These are phyloP conservation scores for Potorous gilbertii DNA, from an alignment of 2,797 vertebrate species.

Conservation along the genomic window DNA sequence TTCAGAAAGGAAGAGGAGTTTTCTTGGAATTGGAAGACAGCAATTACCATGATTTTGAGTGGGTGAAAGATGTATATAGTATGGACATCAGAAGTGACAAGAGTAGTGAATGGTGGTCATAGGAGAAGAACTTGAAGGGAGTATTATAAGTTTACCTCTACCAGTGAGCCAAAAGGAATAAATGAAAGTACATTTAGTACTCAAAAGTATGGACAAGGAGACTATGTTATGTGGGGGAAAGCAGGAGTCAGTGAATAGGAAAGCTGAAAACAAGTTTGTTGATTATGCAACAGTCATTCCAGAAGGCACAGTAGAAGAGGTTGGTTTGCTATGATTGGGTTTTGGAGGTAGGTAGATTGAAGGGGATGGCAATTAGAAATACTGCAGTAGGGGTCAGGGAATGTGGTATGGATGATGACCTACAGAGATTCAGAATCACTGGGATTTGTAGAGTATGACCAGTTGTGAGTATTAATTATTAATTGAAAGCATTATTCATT, in stretches of 20 bases:
- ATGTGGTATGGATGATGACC: not conserved
- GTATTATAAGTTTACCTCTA: not conserved
- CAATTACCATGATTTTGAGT: not conserved
- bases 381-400: not conserved
- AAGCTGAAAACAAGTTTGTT: not conserved
- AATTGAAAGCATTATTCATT: not conserved
- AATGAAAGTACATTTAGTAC: not conserved
- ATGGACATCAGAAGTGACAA: not conserved
- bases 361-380: not conserved
- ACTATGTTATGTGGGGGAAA: not conserved
- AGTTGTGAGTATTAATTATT: not conserved
- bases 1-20: not conserved
- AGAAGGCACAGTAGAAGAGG: not conserved
- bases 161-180: not conserved
- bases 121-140: not conserved
- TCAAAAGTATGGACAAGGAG: not conserved
- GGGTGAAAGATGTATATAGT: not conserved
- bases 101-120: not conserved
- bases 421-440: not conserved
- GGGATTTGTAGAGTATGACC: not conserved
- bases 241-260: not conserved
- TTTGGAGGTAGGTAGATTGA: not conserved
- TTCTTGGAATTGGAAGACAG: not conserved
- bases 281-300: not conserved
- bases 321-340: not conserved